These are phyloP conservation scores for Magallana ariakensis DNA, from an alignment of 1,140 invertebrate genomes.

Conservation along the genomic window DNA sequence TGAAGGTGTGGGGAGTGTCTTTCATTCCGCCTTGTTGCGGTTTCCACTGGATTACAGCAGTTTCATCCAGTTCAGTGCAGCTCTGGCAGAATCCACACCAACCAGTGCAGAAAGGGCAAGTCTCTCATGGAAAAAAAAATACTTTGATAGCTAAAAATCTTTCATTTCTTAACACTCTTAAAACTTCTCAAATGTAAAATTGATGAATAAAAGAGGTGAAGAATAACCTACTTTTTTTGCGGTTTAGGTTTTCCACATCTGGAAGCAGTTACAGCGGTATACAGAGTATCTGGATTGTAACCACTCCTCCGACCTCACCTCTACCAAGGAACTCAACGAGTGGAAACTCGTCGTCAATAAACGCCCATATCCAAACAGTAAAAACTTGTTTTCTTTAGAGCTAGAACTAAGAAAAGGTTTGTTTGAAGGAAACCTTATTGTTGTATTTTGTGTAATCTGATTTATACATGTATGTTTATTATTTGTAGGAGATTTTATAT, in stretches of 20 bases:
- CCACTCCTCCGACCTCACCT: constrained; percentile 61
- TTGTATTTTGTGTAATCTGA: neutral
- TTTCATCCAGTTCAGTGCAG: constrained; percentile 66
- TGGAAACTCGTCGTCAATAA: constrained; percentile 66
- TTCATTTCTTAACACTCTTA: too few relatives aligned
- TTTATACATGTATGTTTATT: neutral
- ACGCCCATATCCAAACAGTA: constrained; percentile 61
- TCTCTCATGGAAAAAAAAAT: neutral
- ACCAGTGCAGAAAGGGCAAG: constrained; percentile 68
- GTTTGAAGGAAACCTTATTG: neutral
- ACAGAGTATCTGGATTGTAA: constrained; percentile 71
- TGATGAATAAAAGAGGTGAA: too few relatives aligned
- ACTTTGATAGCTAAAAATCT: too few relatives aligned
- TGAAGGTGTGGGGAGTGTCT: constrained; percentile 66
- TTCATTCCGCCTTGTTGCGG: constrained; percentile 60
- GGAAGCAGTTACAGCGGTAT: constrained; percentile 58
- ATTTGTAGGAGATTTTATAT: constrained; percentile 37
- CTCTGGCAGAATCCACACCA: constrained; percentile 58
- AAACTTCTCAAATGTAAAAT: too few relatives aligned
- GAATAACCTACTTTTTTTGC: too few relatives aligned
- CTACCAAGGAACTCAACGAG: constrained; percentile 54
- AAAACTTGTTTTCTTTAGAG: constrained; percentile 1
- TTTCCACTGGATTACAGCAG: constrained; percentile 70
- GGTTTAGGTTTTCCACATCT: constrained; percentile 46
- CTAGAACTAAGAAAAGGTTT: neutral